A percentile compares a stretch with the other conserved stretches of the same genome.
Conservation (phyloP, 2,888 invertebrate species). For the Rambutsinella grinnellia region DNA sequence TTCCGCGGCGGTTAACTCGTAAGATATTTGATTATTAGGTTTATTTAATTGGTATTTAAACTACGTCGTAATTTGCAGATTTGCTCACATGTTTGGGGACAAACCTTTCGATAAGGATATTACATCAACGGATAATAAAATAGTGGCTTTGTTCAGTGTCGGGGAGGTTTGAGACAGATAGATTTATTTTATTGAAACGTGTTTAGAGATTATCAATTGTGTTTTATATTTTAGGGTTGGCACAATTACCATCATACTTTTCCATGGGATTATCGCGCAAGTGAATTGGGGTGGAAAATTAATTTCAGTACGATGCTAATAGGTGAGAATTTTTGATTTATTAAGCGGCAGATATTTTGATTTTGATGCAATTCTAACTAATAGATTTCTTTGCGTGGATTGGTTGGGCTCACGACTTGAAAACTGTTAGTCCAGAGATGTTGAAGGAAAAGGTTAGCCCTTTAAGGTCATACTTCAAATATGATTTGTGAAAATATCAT, state of each 20-base stretch:
- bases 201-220: too few species aligned
- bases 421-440: not conserved
- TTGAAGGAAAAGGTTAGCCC: not conserved
- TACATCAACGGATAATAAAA: not conserved
- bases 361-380: too few species aligned
- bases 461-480: too few species aligned
- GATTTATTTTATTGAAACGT: too few species aligned
- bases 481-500: too few species aligned
- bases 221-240: too few species aligned
- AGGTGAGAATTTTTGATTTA: not conserved
- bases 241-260: constrained; percentile 62
- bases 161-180: too few species aligned
- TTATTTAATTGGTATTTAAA: too few species aligned
- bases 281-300: constrained; percentile 54
- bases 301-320: constrained; percentile 40
- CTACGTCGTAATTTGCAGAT: too few species aligned
- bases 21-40: too few species aligned
- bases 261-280: constrained; percentile 56
- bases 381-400: too few species aligned
- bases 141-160: not conserved
- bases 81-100: not conserved
- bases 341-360: too few species aligned
- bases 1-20: not conserved
- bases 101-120: constrained; percentile 1
- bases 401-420: not conserved